phyloP scores from a whole-genome alignment of 2,113 vertebrate genomes.

The Muscicapa adusta region DNA sequence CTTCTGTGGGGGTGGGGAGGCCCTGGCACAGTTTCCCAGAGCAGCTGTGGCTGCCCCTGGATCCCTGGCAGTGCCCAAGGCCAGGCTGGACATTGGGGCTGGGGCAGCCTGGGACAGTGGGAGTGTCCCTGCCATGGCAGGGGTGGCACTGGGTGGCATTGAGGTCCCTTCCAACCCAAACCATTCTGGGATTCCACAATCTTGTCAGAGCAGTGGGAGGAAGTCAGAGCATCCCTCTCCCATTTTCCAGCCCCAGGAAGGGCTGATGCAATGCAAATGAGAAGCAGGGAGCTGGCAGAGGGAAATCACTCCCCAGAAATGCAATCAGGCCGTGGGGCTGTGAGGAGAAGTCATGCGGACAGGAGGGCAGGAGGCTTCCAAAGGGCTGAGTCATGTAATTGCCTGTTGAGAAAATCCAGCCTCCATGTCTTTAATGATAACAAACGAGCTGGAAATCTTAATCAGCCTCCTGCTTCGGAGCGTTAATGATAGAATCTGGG shows the following conservation, averaged over 20 bases:
- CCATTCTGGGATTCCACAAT: background rate
- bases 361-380: background rate
- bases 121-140: background rate
- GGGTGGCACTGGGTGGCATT: rapidly evolving
- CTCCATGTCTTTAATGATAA: background rate
- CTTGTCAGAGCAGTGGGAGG: background rate
- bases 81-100: background rate
- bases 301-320: background rate
- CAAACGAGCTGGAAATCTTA: background rate
- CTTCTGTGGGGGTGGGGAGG: background rate
- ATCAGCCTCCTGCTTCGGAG: background rate
- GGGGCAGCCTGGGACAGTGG: background rate
- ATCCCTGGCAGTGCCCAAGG: background rate
- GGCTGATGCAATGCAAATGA: background rate
- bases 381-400: conserved; percentile 22
- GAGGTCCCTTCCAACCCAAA: no score
- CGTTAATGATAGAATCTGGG: background rate
- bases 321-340: background rate
- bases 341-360: background rate
- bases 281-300: background rate
- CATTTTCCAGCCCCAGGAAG: rapidly evolving
- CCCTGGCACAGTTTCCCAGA: background rate
- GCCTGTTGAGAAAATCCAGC: background rate
- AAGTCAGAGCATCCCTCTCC: background rate
- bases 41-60: background rate